Base-by-base conservation (phyloP, 2,797 vertebrate genomes). In the Cynodonichthys magdalenae region DNA sequence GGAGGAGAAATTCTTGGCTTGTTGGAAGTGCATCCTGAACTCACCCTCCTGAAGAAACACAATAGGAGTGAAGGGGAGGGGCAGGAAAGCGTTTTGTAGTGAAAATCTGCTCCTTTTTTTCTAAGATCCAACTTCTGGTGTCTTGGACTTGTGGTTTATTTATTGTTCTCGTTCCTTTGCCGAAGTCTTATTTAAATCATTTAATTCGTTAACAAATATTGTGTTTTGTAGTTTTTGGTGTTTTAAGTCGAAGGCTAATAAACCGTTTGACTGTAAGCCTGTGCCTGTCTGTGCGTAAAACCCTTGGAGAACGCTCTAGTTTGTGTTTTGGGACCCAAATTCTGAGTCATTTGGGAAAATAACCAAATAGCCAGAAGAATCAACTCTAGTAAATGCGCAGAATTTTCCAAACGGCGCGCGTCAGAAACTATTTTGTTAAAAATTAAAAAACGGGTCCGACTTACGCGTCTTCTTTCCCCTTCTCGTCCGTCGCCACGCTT, bases 1-100 rank as follows among this genome's bases (percentile, higher is more conserved):
- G 95, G 95, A 86, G 95, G 91, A 52, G 90, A 93, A 62, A 94
- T 76, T 82, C 93, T 93, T 68, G 93, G 90, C 82, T 82, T 93
- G 88, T 15, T 53, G 27, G 92, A 65, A 79, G 89, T 85, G 85
- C 93, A 93, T 93, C 92, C 93, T 90, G 94, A 90, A 62, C 87
- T 77, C 82, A 89, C 81, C 69, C 94, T 94, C 84, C 96, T 97
- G 76, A 29, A 82, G 66, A 71, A 76, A 82, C 60, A 83, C 48
- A 1, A 76, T 58, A 79, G 51, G 41, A 73, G 59, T 80, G 66
- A 82, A 55, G 52, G 39, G 57, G 48, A 65, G 47, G 36, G 24
- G 27, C 29, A 42, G 3, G 14, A 63, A 59, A 59, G 63, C 47
- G 73, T 59, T 53, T 15, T 60, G 39, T 28, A 52, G 44, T 65